Evolutionary conservation across 2,113 vertebrate species (phyloP).

Genomic region (Cephalopholis sonnerati): DNA sequence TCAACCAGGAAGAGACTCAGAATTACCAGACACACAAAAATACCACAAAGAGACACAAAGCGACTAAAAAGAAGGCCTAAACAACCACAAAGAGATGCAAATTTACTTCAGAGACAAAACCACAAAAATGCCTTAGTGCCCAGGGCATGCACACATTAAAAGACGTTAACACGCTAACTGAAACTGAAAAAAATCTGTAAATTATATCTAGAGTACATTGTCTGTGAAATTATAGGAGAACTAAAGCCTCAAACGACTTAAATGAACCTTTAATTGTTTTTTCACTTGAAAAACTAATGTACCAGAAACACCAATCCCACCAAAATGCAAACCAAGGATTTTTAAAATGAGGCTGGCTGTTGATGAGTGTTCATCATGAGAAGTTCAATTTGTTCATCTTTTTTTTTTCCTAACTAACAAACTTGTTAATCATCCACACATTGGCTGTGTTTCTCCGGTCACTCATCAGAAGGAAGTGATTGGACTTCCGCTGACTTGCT

Average conservation of each 20-base stretch:
- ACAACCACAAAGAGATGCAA: no score
- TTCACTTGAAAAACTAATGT: not conserved
- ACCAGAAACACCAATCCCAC: not conserved
- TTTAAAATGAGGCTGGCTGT: not conserved
- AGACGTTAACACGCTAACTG: no score
- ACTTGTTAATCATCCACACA: slow-evolving; percentile 14
- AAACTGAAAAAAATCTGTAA: not conserved
- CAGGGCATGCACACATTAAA: not conserved
- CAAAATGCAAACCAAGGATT: not conserved
- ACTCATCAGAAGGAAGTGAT: slow-evolving; percentile 31
- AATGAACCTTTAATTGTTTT: not conserved
- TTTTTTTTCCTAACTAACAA: not conserved
- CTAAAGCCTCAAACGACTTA: not conserved
- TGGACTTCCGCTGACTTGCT: slow-evolving; percentile 37
- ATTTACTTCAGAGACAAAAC: no score
- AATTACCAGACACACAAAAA: no score
- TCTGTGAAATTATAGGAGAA: not conserved
- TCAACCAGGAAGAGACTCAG: no score
- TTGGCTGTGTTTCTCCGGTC: slow-evolving; percentile 18
- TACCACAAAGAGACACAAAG: no score
- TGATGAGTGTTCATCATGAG: not conserved
- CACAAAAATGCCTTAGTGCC: no score
- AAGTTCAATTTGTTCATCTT: not conserved
- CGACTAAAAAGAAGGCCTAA: no score
- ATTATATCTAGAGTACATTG: not conserved